These are phyloP conservation scores for Pterostichus madidus DNA, from an alignment of 2,888 invertebrate species.

Conservation along the genomic window DNA sequence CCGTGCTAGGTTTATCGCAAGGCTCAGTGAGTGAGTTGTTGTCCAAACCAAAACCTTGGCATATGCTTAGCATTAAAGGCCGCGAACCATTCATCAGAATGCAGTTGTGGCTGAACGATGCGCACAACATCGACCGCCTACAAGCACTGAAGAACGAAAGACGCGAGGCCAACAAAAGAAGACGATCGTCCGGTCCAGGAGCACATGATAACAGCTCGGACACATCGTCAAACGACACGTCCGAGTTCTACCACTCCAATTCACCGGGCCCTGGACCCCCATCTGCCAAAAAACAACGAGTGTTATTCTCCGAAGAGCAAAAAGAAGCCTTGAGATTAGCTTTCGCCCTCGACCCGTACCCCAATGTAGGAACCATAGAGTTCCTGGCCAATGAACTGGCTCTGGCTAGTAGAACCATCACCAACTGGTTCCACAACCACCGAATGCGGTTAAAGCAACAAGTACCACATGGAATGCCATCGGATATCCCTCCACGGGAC, in stretches of 20 bases:
- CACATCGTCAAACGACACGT: constrained; percentile 92
- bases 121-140: constrained; percentile 95
- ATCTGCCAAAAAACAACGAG: constrained; percentile 96
- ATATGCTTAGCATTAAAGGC: constrained; percentile 98
- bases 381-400: constrained; percentile 95
- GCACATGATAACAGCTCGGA: constrained; percentile 93
- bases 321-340: constrained; percentile 97
- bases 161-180: constrained; percentile 93
- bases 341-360: constrained; percentile 97
- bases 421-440: constrained; percentile 99
- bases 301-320: constrained; percentile 98
- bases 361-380: constrained; percentile 97
- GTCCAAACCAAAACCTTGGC: constrained; percentile 99
- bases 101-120: constrained; percentile 98
- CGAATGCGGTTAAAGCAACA: constrained; percentile 98
- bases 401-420: constrained; percentile 96
- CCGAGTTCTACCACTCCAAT: constrained; percentile 92
- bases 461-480: constrained; percentile 85
- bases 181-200: constrained; percentile 89
- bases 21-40: constrained; percentile 98
- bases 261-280: constrained; percentile 91
- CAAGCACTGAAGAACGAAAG: constrained; percentile 95
- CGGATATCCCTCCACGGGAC: constrained; percentile 86
- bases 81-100: constrained; percentile 97
- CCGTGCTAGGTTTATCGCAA: constrained; percentile 96